A percentile compares a stretch with the other conserved stretches of the same genome.
Conservation (phyloP, 2,888 invertebrate species). For the Ichneumon xanthorius region DNA sequence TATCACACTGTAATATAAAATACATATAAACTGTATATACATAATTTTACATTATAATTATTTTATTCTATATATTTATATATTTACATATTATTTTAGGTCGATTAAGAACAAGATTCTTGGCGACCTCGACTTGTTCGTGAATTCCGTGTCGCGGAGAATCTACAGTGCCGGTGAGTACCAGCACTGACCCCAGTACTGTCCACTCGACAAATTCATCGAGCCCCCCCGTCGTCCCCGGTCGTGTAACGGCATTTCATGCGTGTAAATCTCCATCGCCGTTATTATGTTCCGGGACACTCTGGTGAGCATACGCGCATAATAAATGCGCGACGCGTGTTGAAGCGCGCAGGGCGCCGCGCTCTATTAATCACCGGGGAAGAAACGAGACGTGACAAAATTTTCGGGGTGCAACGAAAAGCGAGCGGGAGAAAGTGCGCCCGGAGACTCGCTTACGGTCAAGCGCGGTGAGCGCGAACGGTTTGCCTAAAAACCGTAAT, state of each 20-base stretch:
- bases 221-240: slow-evolving; percentile 46
- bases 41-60: too few relatives aligned
- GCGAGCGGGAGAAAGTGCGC: slow-evolving; percentile 61
- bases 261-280: slow-evolving; percentile 62
- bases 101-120: too few relatives aligned
- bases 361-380: slow-evolving; percentile 47
- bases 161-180: not conserved
- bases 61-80: too few relatives aligned
- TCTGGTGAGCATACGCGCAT: slow-evolving; percentile 32
- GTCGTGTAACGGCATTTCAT: slow-evolving; percentile 65
- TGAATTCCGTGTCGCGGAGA: not conserved
- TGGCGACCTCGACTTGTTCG: not conserved
- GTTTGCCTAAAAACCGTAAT: slow-evolving; percentile 71
- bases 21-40: too few relatives aligned
- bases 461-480: slow-evolving; percentile 70
- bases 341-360: slow-evolving; percentile 8
- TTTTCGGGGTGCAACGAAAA: slow-evolving; percentile 22
- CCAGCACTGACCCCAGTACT: slow-evolving; percentile 9
- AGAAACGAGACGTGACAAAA: slow-evolving; percentile 6
- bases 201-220: slow-evolving; percentile 61
- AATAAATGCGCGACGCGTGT: slow-evolving; percentile 57
- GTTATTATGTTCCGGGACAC: slow-evolving; percentile 45
- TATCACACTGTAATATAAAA: too few relatives aligned
- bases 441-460: slow-evolving; percentile 64
- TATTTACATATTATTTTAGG: too few relatives aligned